These are phyloP conservation scores for Neodiprion lecontei DNA, from an alignment of 1,140 invertebrate genomes.

Conservation along the genomic window DNA sequence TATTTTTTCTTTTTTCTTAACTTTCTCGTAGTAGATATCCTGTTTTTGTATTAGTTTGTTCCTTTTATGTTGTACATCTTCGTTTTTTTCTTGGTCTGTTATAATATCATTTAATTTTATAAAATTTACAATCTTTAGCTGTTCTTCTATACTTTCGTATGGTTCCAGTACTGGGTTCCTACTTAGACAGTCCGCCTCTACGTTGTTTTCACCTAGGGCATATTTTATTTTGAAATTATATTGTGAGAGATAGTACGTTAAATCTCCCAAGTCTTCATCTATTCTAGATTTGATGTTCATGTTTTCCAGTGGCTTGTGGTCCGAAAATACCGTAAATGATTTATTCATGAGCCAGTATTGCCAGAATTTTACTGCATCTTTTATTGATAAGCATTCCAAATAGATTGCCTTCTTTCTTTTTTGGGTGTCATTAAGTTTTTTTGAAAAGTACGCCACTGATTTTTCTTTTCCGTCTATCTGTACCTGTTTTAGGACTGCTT, in stretches of 20 bases:
- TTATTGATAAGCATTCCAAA: conserved; percentile 48
- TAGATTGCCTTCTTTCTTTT: conserved; percentile 39
- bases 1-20: conserved; percentile 32
- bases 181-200: conserved; percentile 34
- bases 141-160: conserved; percentile 27
- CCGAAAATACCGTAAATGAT: conserved; percentile 27
- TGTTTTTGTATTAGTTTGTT: conserved; percentile 18
- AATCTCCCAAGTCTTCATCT: conserved; percentile 47
- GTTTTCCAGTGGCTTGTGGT: conserved; percentile 27
- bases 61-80: conserved; percentile 35
- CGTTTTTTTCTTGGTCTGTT: conserved; percentile 33
- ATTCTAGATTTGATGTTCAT: conserved; percentile 33
- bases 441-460: conserved; percentile 31
- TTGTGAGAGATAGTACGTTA: conserved; percentile 47
- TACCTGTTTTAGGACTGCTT: not conserved
- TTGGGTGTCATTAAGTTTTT: conserved; percentile 25
- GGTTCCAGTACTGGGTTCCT: conserved; percentile 35
- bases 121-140: conserved; percentile 30
- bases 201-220: conserved; percentile 30
- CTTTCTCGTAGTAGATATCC: conserved; percentile 25
- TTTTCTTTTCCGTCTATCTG: conserved; percentile 30
- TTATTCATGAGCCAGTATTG: conserved; percentile 28
- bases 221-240: conserved; percentile 34
- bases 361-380: conserved; percentile 33
- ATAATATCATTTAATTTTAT: conserved; percentile 26